Evolutionary conservation across 2,113 vertebrate species (phyloP).

Genomic region (Coturnix japonica): DNA sequence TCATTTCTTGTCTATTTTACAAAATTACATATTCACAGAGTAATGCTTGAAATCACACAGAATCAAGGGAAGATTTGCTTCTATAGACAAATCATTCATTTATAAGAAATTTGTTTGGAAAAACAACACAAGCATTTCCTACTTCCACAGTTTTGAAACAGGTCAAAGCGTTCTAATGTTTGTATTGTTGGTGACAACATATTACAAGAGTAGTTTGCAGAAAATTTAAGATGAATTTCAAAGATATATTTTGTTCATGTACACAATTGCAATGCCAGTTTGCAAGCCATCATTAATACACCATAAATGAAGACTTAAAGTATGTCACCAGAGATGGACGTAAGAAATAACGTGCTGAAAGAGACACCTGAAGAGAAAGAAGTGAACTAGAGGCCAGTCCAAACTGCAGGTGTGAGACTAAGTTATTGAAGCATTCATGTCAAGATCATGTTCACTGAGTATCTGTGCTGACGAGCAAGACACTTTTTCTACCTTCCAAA

Average conservation of each 20-base stretch:
- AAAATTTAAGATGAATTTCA: rapidly evolving
- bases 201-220: not conserved
- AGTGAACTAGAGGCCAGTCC: not conserved
- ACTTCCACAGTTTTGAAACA: not conserved
- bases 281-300: not conserved
- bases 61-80: constrained; percentile 37
- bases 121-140: constrained; percentile 2
- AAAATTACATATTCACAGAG: not conserved
- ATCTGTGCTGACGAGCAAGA: not conserved
- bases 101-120: not conserved
- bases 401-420: rapidly evolving
- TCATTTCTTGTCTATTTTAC: not conserved
- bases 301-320: not conserved
- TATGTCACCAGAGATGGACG: not conserved
- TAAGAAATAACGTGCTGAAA: not conserved
- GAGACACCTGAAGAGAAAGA: not conserved
- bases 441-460: not conserved
- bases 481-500: not conserved
- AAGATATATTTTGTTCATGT: not conserved
- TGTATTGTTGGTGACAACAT: not conserved
- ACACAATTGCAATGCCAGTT: not conserved
- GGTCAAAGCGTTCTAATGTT: not conserved
- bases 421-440: not conserved
- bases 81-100: constrained; percentile 17
- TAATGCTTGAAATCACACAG: constrained; percentile 28